Evolutionary conservation across 2,888 invertebrate species (phyloP), one percentile per base, ranked within the genome.

Genomic region (Ommatoiulus sabulosus): DNA sequence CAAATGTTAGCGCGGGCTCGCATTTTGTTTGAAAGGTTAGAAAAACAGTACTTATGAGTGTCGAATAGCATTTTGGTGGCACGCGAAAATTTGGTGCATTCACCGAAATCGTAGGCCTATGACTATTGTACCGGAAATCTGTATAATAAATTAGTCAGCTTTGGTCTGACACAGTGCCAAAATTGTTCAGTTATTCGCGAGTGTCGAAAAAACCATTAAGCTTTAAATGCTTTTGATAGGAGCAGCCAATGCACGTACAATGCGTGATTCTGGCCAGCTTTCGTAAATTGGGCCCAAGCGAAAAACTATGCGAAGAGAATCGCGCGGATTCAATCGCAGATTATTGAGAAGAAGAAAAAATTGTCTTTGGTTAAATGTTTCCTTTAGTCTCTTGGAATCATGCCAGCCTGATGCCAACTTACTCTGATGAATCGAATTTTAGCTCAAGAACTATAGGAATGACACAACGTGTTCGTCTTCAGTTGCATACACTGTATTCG

Each of bases 101-200:
- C 35, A 80, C 15, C 35, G 35, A 5, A 80, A 12, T 72, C n/a
- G 20, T 17, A 72, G 24, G 72, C 12, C 80, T 35, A 43, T 10
- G 80, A 80, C 80, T 80, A 80, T 35, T 24, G 80, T 80, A 80
- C 80, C 80, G 80, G 80, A 80, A 80, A 80, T 80, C 24, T 80
- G 80, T 80, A 80, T 80, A 80, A 80, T 80, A 80, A 80, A 80
- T 80, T 80, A 80, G 80, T 35, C 80, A 80, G 80, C 80, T 35
- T 80, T 35, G 80, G 80, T 80, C 80, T 80, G 80, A 80, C 80
- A 80, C 80, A 35, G 80, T 80, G 80, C 80, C 80, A 80, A 80
- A 24, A 80, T 15, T 24, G 80, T 80, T 80, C 80, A 80, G 80
- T 80, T 80, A 80, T 80, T 80, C 80, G 35, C 35, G 12, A 80